Conservation (phyloP, 2,113 vertebrate genomes). For the Ceyx margarethae region DNA sequence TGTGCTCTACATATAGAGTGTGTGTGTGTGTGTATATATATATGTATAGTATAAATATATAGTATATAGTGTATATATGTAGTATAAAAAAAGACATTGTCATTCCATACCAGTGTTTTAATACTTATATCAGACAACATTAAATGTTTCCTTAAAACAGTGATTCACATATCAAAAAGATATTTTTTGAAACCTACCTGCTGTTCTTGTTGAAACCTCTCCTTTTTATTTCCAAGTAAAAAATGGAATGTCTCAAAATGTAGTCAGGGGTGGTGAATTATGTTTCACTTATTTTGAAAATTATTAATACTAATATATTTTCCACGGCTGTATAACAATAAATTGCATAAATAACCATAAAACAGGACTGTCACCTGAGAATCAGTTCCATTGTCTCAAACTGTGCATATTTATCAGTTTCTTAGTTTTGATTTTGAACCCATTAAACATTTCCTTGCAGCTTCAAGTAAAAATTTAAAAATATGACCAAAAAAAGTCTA, state of each 20-base stretch:
- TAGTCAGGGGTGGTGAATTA: neutral
- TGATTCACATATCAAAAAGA: neutral
- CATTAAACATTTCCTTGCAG: neutral
- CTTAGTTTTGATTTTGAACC: slow-evolving; percentile 5
- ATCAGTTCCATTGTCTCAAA: neutral
- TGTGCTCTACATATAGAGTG: neutral
- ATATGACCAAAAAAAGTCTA: neutral
- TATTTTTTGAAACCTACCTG: neutral
- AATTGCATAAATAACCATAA: neutral
- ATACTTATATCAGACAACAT: neutral
- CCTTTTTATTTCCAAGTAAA: neutral
- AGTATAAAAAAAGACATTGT: neutral
- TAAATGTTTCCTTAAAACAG: neutral
- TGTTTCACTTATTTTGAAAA: neutral
- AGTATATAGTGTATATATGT: too few relatives aligned
- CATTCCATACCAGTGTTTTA: neutral
- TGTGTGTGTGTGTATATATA: too few relatives aligned
- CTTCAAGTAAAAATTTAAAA: slow-evolving; percentile 9
- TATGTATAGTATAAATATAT: too few relatives aligned
- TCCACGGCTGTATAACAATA: neutral
- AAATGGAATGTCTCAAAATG: neutral
- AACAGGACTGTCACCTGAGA: neutral
- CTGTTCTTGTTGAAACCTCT: neutral
- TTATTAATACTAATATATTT: neutral
- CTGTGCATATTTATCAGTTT: neutral